Percentiles rank a stretch among this genome's conserved stretches.
Evolutionary conservation across 2,113 vertebrate genomes (phyloP).

Genomic region (Daubentonia madagascariensis): DNA sequence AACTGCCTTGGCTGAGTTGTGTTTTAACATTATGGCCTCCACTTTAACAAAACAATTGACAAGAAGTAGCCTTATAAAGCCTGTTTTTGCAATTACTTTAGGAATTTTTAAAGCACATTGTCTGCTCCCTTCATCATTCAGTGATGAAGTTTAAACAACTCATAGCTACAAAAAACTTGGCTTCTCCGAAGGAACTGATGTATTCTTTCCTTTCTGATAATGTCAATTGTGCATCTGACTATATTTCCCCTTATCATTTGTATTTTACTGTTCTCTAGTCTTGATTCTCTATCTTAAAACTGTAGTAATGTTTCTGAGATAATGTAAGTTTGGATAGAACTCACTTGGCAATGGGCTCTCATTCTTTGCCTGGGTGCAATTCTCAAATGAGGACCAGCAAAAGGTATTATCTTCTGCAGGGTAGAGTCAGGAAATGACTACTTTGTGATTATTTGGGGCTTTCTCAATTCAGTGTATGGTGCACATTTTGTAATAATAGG

Average conservation of each 20-base stretch:
- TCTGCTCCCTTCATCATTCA: not conserved
- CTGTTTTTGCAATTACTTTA: not conserved
- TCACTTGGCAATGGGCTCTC: not conserved
- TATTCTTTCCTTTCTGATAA: not conserved
- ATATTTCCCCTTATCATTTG: not conserved
- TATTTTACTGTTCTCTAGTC: not conserved
- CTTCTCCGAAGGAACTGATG: not conserved
- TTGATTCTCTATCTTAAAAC: not conserved
- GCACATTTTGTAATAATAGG: not conserved
- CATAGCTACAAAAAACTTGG: not conserved
- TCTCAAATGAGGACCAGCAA: not conserved
- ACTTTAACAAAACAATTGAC: not conserved
- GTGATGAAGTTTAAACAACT: not conserved
- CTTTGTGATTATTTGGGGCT: not conserved
- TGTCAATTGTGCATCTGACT: not conserved
- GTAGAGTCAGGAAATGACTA: not conserved
- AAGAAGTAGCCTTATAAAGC: not conserved
- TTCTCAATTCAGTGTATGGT: not conserved
- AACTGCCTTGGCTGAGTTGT: not conserved
- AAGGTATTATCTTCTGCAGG: not conserved
- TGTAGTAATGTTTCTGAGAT: not conserved
- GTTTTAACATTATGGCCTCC: not conserved
- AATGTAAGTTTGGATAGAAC: not conserved
- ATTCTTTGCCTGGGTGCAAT: not conserved
- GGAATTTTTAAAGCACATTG: not conserved